Evolutionary conservation across 2,888 invertebrate species (phyloP), one percentile per base, ranked within the genome.

Genomic region (Cephus rjabovi): DNA sequence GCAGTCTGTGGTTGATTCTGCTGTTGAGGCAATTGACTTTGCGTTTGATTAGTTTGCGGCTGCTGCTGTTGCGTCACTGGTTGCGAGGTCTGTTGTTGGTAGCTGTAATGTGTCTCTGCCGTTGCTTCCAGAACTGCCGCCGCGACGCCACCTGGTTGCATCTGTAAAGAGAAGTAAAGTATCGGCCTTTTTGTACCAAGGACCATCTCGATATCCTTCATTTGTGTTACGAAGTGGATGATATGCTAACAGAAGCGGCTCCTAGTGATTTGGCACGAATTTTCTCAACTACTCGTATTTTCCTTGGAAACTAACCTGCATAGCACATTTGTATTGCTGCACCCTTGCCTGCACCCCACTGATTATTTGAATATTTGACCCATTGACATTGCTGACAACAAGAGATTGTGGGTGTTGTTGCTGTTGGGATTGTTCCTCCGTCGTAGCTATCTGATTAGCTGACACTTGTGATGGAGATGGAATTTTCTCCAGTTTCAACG

Each of bases 301-400:
- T 23, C 2, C 23, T 56, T 56, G 2, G 9, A 56, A 74, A 84
- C 88, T 69, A 81, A 92, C 92, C 92, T 92, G 92, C 91, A 92
- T 91, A 79, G 92, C 92, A 87, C 92, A 92, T 87, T 92, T 92
- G 83, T 92, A 92, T 81, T 92, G 92, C 81, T 92, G 92, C 69
- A 92, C 91, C 79, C 92, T 87, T 11, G 91, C 90, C 80, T 91
- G 91, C 12, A 91, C 90, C 15, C 91, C 91, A 73, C 90, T 91
- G 73, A 92, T 92, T 75, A 92, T 92, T 86, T 92, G 92, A 79
- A 92, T 92, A 77, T 92, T 92, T 3, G 92, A 89, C 15, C 91
- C 86, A 82, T 91, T 91, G 34, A 91, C 86, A 71, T 91, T 91
- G 78, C 89, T 89, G 74, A 91, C 90, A 73, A 91, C 89, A 37